A percentile compares a stretch with the other conserved stretches of the same genome.
Evolutionary conservation across 2,113 vertebrate species (phyloP).

Genomic region (Bungarus multicinctus): DNA sequence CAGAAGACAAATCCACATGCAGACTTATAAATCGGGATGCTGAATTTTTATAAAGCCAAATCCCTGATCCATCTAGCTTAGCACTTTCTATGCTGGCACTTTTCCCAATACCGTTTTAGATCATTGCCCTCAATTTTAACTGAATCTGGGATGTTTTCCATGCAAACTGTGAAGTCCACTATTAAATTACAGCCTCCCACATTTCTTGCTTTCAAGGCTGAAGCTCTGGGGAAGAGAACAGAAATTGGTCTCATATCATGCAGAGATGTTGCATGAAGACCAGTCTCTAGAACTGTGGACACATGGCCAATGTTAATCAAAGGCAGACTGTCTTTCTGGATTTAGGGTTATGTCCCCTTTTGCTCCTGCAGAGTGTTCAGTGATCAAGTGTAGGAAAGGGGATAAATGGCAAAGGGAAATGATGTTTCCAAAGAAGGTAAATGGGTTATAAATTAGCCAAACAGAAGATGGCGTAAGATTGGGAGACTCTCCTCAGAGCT

Average conservation of each 20-base stretch:
- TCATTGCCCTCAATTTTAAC: background rate
- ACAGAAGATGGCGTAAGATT: slow-evolving; percentile 50
- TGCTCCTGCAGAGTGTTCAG: background rate
- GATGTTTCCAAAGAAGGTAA: slow-evolving; percentile 38
- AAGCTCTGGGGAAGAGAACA: background rate
- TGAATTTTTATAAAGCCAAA: background rate
- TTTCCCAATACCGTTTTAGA: background rate
- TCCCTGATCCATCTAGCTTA: background rate
- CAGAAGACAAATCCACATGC: background rate
- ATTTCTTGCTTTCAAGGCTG: background rate
- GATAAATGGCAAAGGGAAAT: slow-evolving; percentile 44
- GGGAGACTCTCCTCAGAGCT: slow-evolving; percentile 43
- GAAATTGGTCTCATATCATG: background rate
- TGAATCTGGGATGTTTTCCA: background rate
- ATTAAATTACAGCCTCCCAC: background rate
- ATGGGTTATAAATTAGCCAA: slow-evolving; percentile 45
- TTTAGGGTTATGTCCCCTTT: background rate
- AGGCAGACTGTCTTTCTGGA: background rate
- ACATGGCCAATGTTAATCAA: background rate
- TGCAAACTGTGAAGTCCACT: background rate
- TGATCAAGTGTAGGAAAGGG: slow-evolving; percentile 53
- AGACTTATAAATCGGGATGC: background rate
- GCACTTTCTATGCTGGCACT: background rate
- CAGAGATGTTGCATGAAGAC: background rate
- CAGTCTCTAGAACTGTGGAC: background rate